Evolutionary conservation across 1,140 invertebrate genomes (phyloP).

Genomic region (Potamilus streckersoni): DNA sequence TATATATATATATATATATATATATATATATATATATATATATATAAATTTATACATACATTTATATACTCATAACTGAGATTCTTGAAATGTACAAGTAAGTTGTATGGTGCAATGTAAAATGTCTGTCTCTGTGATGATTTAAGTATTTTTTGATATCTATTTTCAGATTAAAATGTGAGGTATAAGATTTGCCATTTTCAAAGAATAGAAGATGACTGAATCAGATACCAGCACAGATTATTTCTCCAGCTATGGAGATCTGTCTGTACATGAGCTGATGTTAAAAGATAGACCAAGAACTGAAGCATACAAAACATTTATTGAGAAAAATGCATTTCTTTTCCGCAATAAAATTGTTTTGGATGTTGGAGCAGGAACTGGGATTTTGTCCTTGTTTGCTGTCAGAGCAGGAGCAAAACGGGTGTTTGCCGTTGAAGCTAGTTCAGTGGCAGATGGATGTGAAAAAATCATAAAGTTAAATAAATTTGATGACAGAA

Average conservation of each 20-base stretch:
- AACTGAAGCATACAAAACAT: constrained; percentile 53
- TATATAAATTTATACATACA: no score
- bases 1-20: no score
- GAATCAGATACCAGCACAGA: constrained; percentile 5
- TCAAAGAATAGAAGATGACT: no score
- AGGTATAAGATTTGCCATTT: no score
- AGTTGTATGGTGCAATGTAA: no score
- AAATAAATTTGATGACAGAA: constrained; percentile 59
- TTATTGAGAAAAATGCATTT: constrained; percentile 50
- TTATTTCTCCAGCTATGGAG: constrained; percentile 55
- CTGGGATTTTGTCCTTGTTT: constrained; percentile 66
- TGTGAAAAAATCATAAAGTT: constrained; percentile 51
- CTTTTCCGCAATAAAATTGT: constrained; percentile 56
- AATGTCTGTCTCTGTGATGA: no score
- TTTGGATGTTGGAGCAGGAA: constrained; percentile 61
- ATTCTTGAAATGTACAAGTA: no score
- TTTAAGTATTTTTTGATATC: no score
- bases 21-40: no score
- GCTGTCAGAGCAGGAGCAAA: constrained; percentile 75
- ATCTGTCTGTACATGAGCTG: constrained; percentile 54
- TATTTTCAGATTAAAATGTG: no score
- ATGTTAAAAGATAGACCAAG: constrained; percentile 60
- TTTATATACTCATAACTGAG: no score
- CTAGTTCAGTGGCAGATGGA: constrained; percentile 48
- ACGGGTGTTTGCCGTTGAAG: constrained; percentile 65